Base-by-base conservation (phyloP, 2,888 invertebrate genomes). In the Drosophila conformis region DNA sequence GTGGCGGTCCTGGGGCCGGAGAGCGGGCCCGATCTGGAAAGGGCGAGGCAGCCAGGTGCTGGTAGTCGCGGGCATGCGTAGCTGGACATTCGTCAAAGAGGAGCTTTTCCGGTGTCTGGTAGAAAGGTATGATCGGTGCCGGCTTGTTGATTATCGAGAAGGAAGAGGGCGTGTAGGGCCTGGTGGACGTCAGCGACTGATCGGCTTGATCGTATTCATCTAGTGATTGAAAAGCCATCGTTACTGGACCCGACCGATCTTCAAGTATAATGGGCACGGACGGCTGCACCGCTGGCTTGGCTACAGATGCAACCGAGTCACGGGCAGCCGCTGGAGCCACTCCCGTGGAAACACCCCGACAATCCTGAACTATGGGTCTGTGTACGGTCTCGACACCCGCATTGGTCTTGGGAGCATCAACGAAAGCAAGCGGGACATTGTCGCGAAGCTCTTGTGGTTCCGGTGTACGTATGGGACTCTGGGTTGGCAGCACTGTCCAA, bases 81-180 rank as follows among this genome's bases (percentile, higher is more conserved):
- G 96, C 95, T 62, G 93, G 88, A 88, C 95, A 95, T 89, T 95
- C 95, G 51, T 95, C 95, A n/a, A 95, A 94, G 38, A 96, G 95
- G 80, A 97, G 94, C 92, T 96, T 96, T 92, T 95, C 95, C 15
- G 91, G 73, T 21, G 92, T 93, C 93, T 97, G 97, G 91, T 97
- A 97, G 84, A 95, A 95, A 11, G 97, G 97, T 80, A 97, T 95
- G 58, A 95, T 94, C 15, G 96, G 95, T 2, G 96, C 96, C 33
- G 97, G 96, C 73, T 92, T 93, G 90, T 96, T 96, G 68, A 95
- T 95, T 93, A 95, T 93, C 89, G 96, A 96, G 31, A 31, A 35
- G 7, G 59, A 29, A 29, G 61, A 68, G 0, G 97, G 96, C 27
- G 96, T 96, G 69, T 94, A 94, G 6, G 96, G 94, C 65, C 96